A percentile compares a stretch with the other conserved stretches of the same genome.
Evolutionary conservation across 64 coral and sea anemone genomes (phyloP).

Genomic region (Dendronephthya gigantea): DNA sequence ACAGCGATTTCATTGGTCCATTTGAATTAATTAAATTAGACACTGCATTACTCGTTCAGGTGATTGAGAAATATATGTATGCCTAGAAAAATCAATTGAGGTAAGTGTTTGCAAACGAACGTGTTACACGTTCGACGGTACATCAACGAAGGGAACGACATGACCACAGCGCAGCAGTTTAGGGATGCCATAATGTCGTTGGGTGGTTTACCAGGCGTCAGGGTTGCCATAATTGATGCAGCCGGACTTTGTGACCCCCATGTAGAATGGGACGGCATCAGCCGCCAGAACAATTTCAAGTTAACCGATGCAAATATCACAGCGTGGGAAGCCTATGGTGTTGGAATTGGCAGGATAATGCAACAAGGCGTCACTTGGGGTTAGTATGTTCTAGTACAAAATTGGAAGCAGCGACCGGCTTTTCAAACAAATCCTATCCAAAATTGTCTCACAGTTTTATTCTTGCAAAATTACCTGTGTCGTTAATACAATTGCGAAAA

Average conservation of each 20-base stretch:
- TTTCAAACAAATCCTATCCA: too few species aligned
- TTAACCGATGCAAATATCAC: constrained; percentile 24
- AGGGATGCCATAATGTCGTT: constrained; percentile 21
- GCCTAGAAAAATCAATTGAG: too few species aligned
- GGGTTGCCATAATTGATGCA: constrained; percentile 29
- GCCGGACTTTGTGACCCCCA: constrained; percentile 15
- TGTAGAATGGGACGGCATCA: constrained; percentile 38
- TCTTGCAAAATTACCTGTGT: too few species aligned
- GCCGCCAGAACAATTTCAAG: constrained; percentile 41
- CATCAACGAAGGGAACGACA: constrained; percentile 38
- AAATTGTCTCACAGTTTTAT: too few species aligned
- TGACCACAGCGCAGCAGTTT: constrained; percentile 28
- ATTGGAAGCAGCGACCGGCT: too few species aligned
- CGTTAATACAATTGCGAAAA: too few species aligned
- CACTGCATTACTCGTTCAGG: too few species aligned
- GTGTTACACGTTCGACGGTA: constrained; percentile 36
- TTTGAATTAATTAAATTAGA: too few species aligned
- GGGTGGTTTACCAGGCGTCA: too few species aligned
- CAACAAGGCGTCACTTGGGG: constrained; percentile 9
- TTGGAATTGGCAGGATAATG: constrained; percentile 22
- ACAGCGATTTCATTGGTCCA: too few species aligned
- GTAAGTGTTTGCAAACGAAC: too few species aligned
- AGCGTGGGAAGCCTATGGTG: constrained; percentile 34
- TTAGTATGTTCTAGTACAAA: neutral
- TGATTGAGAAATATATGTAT: too few species aligned